Evolutionary conservation across 2,888 invertebrate genomes (phyloP).

Genomic region (Alloplasta piceator): DNA sequence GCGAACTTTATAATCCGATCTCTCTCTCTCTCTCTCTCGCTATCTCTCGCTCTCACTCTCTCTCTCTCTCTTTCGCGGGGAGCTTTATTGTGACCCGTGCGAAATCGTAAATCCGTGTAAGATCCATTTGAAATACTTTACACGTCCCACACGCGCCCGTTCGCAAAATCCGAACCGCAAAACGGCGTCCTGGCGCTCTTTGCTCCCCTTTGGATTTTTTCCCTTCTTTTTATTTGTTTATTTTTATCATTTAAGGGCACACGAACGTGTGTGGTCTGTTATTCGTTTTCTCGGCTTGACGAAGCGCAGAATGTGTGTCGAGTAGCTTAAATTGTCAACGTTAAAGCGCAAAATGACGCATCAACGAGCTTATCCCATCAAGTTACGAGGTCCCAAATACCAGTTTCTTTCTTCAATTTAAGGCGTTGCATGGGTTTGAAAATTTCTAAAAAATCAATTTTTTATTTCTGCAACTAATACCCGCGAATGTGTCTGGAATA

Average conservation of each 20-base stretch:
- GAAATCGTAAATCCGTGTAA: constrained; percentile 73
- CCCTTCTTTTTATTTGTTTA: not conserved
- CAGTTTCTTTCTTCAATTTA: too few species aligned
- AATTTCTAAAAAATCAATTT: not conserved
- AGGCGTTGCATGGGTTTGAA: not conserved
- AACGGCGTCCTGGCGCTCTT: constrained; percentile 39
- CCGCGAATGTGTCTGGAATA: too few species aligned
- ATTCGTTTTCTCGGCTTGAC: constrained; percentile 1
- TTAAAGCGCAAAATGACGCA: constrained; percentile 76
- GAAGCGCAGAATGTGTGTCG: constrained; percentile 15
- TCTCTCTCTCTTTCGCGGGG: constrained; percentile 10
- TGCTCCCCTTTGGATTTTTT: constrained; percentile 30
- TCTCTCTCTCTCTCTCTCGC: too few species aligned
- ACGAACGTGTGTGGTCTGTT: constrained; percentile 74
- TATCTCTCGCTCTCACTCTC: too few species aligned
- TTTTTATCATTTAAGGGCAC: constrained; percentile 60
- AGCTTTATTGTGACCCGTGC: constrained; percentile 32
- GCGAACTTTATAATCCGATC: constrained; percentile 57
- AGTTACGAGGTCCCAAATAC: constrained; percentile 68
- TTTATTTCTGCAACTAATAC: not conserved
- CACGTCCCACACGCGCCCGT: constrained; percentile 70
- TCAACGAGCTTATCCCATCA: constrained; percentile 70
- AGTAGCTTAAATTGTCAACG: constrained; percentile 72
- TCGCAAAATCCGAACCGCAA: constrained; percentile 33
- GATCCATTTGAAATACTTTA: constrained; percentile 70